Conservation (phyloP, 2,113 vertebrate genomes). For the Trichomycterus rosablanca region DNA sequence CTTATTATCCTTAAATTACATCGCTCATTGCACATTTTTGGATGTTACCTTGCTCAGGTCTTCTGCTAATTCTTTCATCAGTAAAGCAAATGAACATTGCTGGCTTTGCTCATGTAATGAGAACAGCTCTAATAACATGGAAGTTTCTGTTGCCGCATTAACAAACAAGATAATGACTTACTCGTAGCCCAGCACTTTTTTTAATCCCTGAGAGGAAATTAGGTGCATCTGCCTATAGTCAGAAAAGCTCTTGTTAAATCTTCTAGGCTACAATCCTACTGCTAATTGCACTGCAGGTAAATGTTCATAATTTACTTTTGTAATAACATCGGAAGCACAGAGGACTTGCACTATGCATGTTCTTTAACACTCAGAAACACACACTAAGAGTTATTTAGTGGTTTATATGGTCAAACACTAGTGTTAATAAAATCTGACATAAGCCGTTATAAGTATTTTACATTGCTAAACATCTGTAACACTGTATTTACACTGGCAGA, state of each 20-base stretch:
- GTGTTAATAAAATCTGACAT: too few species aligned
- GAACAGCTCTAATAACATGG: constrained; percentile 51
- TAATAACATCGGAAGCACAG: constrained; percentile 4
- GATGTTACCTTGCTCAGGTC: constrained; percentile 42
- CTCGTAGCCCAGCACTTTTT: constrained; percentile 23
- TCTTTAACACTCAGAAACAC: not conserved
- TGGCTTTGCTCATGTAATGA: constrained; percentile 51
- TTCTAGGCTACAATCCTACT: not conserved
- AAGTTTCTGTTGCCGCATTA: constrained; percentile 48
- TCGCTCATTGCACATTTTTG: constrained; percentile 37
- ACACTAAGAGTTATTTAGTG: too few species aligned
- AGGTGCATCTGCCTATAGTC: not conserved
- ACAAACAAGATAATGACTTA: constrained; percentile 60
- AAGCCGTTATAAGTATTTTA: too few species aligned
- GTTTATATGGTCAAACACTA: too few species aligned
- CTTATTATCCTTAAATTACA: constrained; percentile 56
- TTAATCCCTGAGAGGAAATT: not conserved
- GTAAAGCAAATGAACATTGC: constrained; percentile 52
- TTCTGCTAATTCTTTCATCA: constrained; percentile 50
- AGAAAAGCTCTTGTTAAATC: not conserved
- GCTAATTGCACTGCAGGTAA: not conserved
- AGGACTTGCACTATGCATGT: not conserved
- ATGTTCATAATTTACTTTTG: not conserved
- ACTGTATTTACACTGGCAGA: too few species aligned
- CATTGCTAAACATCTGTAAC: too few species aligned